Conservation (phyloP, 2,797 vertebrate genomes). For the Distichodus sexfasciatus region DNA sequence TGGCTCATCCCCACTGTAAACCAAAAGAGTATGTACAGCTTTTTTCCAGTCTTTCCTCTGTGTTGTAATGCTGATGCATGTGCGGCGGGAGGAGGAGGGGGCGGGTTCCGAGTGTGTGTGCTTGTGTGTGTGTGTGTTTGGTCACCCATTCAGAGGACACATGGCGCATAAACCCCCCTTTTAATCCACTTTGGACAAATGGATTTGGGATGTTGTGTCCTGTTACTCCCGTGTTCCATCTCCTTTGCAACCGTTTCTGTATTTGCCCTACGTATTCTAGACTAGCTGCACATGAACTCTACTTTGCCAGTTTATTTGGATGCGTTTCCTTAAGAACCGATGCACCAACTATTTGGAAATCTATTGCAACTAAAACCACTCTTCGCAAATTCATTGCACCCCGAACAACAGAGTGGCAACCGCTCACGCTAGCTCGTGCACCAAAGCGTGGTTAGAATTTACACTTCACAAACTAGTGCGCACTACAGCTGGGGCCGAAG, state of each 20-base stretch:
- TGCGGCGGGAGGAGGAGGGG: too few species aligned
- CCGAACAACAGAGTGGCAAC: slow-evolving; percentile 41
- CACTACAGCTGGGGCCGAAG: slow-evolving; percentile 16
- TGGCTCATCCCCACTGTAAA: slow-evolving; percentile 2
- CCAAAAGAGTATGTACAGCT: slow-evolving; percentile 41
- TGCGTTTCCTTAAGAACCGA: slow-evolving; percentile 14
- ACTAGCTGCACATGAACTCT: slow-evolving; percentile 4
- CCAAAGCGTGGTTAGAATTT: slow-evolving; percentile 1
- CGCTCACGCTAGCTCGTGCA: neutral
- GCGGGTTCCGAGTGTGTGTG: too few species aligned
- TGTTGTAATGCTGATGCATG: slow-evolving; percentile 45
- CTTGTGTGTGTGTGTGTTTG: slow-evolving; percentile 4
- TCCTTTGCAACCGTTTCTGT: slow-evolving; percentile 11
- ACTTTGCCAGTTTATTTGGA: slow-evolving; percentile 7
- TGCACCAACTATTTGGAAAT: neutral
- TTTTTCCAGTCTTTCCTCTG: slow-evolving; percentile 48
- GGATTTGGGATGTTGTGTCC: slow-evolving; percentile 17
- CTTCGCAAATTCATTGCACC: slow-evolving; percentile 40
- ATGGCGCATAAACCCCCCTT: neutral
- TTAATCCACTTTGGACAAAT: too few species aligned
- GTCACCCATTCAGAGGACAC: neutral
- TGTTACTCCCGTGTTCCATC: too few species aligned
- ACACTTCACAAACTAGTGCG: slow-evolving; percentile 20
- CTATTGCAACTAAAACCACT: slow-evolving; percentile 31
- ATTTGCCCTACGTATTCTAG: slow-evolving; percentile 11